Base-by-base conservation (phyloP, 2,888 invertebrate genomes). In the Scrobipalpa atriplicella region DNA sequence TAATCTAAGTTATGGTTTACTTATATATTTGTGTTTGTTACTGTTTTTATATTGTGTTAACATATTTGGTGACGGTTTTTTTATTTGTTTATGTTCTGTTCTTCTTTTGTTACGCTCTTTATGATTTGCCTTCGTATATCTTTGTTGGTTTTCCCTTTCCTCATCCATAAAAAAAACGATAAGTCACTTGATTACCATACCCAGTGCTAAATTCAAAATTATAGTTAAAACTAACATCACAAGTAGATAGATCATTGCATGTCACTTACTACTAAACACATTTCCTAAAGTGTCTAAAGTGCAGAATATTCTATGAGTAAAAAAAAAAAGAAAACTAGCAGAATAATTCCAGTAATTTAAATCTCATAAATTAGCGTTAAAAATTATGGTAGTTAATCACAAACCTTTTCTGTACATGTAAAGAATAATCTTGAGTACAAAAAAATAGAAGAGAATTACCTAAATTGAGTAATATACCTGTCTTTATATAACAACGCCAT, bases 101-200 rank as follows among this genome's bases (percentile, higher is more conserved):
- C 51, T 16, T 51, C 67, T 75, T 68, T 71, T 77, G 75, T 81
- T 78, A 72, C 75, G 78, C 78, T 74, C 83, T 86, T 78, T 85
- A 43, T 80, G 86, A 86, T 89, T 88, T 88, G 87, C 86, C 87
- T 80, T 13, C 13, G 43, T 43, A 43, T 3, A 43, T 43, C 43
- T 43, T 54, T 52, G 19, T 54, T 54, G n/a, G n/a, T n/a, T 54
- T 54, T 3, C 54, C 54, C 21, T 54, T 11, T 21, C 54, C 54
- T 54, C 21, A 2, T 18, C 21, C 54, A 13, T 13, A 13, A 3
- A 43, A 54, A 19, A 19, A 54, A 21, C 3, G 54, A 0, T 11
- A 3, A 18, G 7, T 18, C 11, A 19, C 8, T 21, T n/a, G 8
- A 51, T 18, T 21, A 11, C 21, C 7, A 54, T 21, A 19, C 7